phyloP scores from a whole-genome alignment of 1,140 invertebrate genomes.

The Ips nitidus region DNA sequence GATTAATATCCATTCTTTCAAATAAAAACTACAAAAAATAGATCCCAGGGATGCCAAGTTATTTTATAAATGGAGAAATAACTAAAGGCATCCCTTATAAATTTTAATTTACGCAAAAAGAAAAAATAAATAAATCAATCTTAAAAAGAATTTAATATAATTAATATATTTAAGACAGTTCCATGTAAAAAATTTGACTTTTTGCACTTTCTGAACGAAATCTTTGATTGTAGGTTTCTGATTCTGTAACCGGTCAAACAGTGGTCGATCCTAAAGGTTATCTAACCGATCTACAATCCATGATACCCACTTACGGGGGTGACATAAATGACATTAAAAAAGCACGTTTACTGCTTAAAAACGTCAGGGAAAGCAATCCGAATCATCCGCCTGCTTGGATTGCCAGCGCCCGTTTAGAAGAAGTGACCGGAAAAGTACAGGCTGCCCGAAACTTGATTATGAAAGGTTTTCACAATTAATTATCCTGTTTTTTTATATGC shows the following conservation, averaged over 20 bases:
- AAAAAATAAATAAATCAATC: no score
- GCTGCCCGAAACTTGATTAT: slow-evolving; percentile 56
- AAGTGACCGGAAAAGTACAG: slow-evolving; percentile 89
- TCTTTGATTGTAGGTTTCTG: slow-evolving; percentile 66
- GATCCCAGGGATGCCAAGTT: no score
- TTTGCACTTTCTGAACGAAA: no score
- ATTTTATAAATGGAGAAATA: no score
- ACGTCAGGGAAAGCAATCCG: slow-evolving; percentile 97
- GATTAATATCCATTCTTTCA: no score
- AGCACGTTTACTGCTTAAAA: slow-evolving; percentile 93
- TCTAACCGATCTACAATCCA: slow-evolving; percentile 96
- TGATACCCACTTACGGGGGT: slow-evolving; percentile 97
- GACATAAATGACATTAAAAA: slow-evolving; percentile 99
- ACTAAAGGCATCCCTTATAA: no score
- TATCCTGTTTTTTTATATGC: not conserved
- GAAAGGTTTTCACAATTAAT: slow-evolving; percentile 55
- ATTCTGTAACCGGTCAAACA: slow-evolving; percentile 98
- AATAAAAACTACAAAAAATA: no score
- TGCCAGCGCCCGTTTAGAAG: slow-evolving; percentile 96
- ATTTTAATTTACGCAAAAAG: no score
- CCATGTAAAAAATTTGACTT: no score
- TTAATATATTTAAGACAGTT: no score
- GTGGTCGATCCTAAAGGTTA: slow-evolving; percentile 99
- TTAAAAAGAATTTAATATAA: no score
- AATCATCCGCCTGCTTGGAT: slow-evolving; percentile 99